Conservation (phyloP, 2,797 vertebrate species). For the Coreius guichenoti region DNA sequence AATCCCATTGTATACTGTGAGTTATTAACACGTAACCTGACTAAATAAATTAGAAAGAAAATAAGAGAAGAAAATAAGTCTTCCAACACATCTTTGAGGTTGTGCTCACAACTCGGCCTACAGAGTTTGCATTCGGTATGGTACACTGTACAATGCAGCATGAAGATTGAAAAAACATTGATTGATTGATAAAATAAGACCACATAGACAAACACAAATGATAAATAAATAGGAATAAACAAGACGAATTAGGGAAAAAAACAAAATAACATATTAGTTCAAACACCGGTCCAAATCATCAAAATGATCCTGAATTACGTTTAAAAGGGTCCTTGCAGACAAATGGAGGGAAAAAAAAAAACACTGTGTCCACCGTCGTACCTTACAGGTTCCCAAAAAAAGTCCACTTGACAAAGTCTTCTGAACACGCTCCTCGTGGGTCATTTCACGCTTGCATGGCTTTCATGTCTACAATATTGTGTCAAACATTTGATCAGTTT, state of each 20-base stretch:
- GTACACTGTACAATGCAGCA: constrained; percentile 47
- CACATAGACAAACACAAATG: constrained; percentile 36
- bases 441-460: constrained; percentile 39
- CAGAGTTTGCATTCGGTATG: constrained; percentile 35
- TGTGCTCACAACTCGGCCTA: constrained; percentile 32
- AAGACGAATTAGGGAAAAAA: background rate
- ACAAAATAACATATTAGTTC: constrained; percentile 1
- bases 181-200: constrained; percentile 30
- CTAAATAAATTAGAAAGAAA: constrained; percentile 43
- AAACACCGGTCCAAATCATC: constrained; percentile 23
- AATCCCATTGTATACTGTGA: constrained; percentile 18
- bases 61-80: constrained; percentile 27
- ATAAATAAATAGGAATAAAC: constrained; percentile 47
- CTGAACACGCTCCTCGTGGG: background rate
- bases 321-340: constrained; percentile 35
- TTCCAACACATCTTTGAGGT: constrained; percentile 23
- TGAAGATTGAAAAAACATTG: constrained; percentile 13
- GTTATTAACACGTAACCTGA: constrained; percentile 22
- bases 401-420: constrained; percentile 1
- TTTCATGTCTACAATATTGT: constrained; percentile 46
- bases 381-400: background rate
- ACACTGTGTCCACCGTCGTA: background rate
- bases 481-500: constrained; percentile 35
- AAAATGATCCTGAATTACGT: constrained; percentile 29
- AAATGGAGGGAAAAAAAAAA: background rate